A percentile compares a stretch with the other conserved stretches of the same genome.
These are phyloP conservation scores for Elysia crispata DNA, from an alignment of 2,888 invertebrate species.

Conservation along the genomic window DNA sequence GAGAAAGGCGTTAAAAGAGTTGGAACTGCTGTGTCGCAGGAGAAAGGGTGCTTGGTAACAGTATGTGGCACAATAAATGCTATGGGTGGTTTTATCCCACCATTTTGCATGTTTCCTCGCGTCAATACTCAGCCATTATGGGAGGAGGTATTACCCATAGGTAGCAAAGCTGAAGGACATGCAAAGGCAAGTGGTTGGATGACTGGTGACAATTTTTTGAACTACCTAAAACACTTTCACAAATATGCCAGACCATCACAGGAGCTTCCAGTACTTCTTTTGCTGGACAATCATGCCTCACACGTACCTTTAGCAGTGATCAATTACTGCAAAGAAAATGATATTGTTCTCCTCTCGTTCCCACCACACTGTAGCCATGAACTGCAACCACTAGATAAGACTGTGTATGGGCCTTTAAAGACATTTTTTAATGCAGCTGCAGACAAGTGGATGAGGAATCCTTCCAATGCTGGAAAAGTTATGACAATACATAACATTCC, in stretches of 20 bases:
- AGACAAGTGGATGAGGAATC: not conserved
- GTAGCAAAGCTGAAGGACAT: slow-evolving; percentile 26
- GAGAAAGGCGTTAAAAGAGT: slow-evolving; percentile 28
- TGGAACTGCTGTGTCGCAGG: slow-evolving; percentile 42
- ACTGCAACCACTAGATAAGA: slow-evolving; percentile 47
- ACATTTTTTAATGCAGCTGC: slow-evolving; percentile 21
- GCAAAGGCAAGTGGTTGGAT: slow-evolving; percentile 50
- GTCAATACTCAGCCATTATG: slow-evolving; percentile 25
- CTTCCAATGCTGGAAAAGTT: slow-evolving; percentile 35
- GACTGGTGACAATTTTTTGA: slow-evolving; percentile 40
- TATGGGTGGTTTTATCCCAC: slow-evolving; percentile 42
- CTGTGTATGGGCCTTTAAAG: slow-evolving; percentile 48
- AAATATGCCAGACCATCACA: slow-evolving; percentile 10
- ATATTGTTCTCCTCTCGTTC: slow-evolving; percentile 39
- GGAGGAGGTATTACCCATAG: slow-evolving; percentile 38
- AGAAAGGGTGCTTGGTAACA: slow-evolving; percentile 49
- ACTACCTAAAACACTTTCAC: slow-evolving; percentile 44
- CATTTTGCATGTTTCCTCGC: slow-evolving; percentile 50
- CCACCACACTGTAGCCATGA: slow-evolving; percentile 48
- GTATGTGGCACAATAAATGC: slow-evolving; percentile 48
- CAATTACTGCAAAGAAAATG: slow-evolving; percentile 29
- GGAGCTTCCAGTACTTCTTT: slow-evolving; percentile 44
- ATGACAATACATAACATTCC: slow-evolving; percentile 44
- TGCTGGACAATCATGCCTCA: slow-evolving; percentile 38
- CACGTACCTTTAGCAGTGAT: slow-evolving; percentile 13